A percentile compares a stretch with the other conserved stretches of the same genome.
Evolutionary conservation across 2,888 invertebrate genomes (phyloP).

Genomic region (Saturnia japonica): DNA sequence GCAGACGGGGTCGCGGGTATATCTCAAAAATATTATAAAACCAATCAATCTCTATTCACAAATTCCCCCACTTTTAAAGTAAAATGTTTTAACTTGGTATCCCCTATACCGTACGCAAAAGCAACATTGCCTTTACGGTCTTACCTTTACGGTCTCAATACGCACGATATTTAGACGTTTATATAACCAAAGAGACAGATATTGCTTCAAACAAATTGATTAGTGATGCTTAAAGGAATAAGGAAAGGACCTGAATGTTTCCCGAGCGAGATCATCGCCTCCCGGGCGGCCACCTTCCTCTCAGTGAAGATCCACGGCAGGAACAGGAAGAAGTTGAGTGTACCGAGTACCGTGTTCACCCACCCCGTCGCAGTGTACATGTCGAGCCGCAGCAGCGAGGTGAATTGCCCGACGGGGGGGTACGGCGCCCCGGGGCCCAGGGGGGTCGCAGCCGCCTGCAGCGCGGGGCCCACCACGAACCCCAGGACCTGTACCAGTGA

Average conservation of each 20-base stretch:
- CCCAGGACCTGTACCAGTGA: conserved; percentile 93
- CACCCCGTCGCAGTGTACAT: conserved; percentile 95
- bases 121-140: no score
- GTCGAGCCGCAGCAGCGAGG: conserved; percentile 85
- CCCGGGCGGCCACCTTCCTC: conserved; percentile 88
- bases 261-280: conserved; percentile 89
- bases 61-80: no score
- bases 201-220: no score
- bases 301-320: conserved; percentile 89
- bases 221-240: no score
- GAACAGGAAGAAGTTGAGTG: conserved; percentile 87
- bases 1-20: no score
- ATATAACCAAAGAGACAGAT: no score
- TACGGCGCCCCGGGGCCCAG: conserved; percentile 83
- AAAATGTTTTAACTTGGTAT: no score
- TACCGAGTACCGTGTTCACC: conserved; percentile 89
- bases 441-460: conserved; percentile 91
- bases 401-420: conserved; percentile 70
- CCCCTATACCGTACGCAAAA: no score
- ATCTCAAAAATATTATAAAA: no score
- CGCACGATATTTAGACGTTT: no score
- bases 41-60: no score
- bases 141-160: no score
- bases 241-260: conserved; percentile 79
- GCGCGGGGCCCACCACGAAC: conserved; percentile 92